phyloP scores from a whole-genome alignment of 2,797 vertebrate genomes.

The Chaunax sp. region DNA sequence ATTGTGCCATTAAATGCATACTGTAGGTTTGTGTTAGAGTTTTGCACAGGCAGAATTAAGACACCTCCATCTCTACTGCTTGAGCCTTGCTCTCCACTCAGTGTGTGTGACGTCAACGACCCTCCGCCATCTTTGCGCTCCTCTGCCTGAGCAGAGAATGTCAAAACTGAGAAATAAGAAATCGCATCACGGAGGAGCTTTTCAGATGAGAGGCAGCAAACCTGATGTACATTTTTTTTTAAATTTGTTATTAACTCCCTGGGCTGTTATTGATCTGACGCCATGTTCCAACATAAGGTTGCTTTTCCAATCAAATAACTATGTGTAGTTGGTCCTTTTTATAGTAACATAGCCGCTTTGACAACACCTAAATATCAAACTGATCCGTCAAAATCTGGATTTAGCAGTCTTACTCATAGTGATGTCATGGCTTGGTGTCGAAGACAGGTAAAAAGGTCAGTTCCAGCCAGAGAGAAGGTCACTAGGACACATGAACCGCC shows the following conservation, averaged over 20 bases:
- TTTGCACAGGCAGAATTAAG: slow-evolving; percentile 12
- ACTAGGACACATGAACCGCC: slow-evolving; percentile 79
- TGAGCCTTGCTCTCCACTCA: slow-evolving; percentile 32
- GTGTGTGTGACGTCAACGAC: slow-evolving; percentile 43
- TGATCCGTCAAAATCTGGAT: slow-evolving; percentile 47
- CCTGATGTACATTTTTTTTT: not conserved
- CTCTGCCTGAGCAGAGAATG: slow-evolving; percentile 44
- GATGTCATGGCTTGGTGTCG: slow-evolving; percentile 60
- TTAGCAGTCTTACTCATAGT: slow-evolving; percentile 42
- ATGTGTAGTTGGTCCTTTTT: slow-evolving; percentile 14
- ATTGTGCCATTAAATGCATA: no score
- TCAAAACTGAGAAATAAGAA: slow-evolving; percentile 28
- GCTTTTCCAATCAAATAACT: slow-evolving; percentile 21
- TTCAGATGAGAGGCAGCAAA: slow-evolving; percentile 3
- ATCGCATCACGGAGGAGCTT: slow-evolving; percentile 6
- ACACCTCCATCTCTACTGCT: slow-evolving; percentile 16
- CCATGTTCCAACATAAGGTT: slow-evolving; percentile 4
- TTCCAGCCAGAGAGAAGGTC: slow-evolving; percentile 77
- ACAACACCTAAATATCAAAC: slow-evolving; percentile 8
- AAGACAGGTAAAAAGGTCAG: slow-evolving; percentile 79
- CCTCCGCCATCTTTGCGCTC: slow-evolving; percentile 63
- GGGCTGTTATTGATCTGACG: slow-evolving; percentile 22
- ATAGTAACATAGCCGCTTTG: slow-evolving; percentile 20
- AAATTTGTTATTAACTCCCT: not conserved
- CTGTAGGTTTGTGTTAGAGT: not conserved